Base-by-base conservation (phyloP, 2,113 vertebrate species). In the Syngnathus floridae region DNA sequence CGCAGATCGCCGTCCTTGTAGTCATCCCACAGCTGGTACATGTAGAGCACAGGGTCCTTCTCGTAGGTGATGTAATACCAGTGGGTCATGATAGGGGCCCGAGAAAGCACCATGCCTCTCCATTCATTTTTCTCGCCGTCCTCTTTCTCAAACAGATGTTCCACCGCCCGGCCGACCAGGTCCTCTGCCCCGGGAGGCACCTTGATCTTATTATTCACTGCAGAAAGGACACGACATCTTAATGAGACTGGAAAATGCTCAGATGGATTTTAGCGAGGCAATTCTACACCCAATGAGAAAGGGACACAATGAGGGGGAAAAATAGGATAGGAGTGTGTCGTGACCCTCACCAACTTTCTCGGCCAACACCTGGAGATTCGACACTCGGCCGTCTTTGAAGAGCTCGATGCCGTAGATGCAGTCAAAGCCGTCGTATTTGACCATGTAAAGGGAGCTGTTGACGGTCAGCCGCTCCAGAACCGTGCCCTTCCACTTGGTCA, bases 11-110 rank as follows among this genome's bases (percentile, higher is more conserved):
- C 91, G 35, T 92, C 91, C 73, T 91, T 91, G 62, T 91, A 92
- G 76, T 92, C 91, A 48, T 92, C 91, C 90, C 91, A 91, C 38
- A 92, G 87, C 84, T 92, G 91, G 75, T 92, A 92, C 91, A 92
- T 92, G 75, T 92, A 92, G 55, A 92, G 87, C 70, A 92, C 91
- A 0, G 91, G 91, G 84, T 92, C 91, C 77, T 92, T 92, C 85
- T 92, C 91, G 1, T 92, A 92, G 59, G 91, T 92, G 86, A 92
- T 92, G 83, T 92, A 92, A 78, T 92, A 92, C 91, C 91, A 92
- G 83, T 92, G 90, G 75, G 91, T 92, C 91, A 92, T 92, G 72
- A 92, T 86, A 70, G 91, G 91, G 21, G 91, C 91, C 12, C 90
- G 83, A 54, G 91, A 92, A 17, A 92, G 84, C 67, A 92, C 91